Percentiles rank a stretch among this genome's conserved stretches.
phyloP scores from a whole-genome alignment of 92 coral and sea anemone genomes.

The Phenganax subtilis region DNA sequence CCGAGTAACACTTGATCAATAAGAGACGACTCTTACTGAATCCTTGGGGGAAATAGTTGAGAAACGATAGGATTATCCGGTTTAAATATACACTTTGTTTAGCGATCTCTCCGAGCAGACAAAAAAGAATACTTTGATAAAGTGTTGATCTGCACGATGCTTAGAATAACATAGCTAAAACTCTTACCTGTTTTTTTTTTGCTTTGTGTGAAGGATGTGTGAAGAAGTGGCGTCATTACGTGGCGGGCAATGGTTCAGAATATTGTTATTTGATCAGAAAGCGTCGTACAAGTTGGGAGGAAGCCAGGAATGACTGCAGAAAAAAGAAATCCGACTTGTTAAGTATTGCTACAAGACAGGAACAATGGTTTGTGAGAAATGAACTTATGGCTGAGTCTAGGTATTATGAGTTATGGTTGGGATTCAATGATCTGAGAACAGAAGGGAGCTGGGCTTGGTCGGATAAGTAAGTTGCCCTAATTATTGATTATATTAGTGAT shows the following conservation, averaged over 20 bases:
- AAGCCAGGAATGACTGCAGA: slow-evolving; percentile 62
- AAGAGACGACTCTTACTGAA: too few species aligned
- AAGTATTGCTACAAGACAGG: slow-evolving; percentile 58
- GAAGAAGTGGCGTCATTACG: slow-evolving; percentile 20
- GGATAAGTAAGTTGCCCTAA: slow-evolving; percentile 54
- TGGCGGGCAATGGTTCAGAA: slow-evolving; percentile 33
- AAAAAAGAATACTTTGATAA: too few species aligned
- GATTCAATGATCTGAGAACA: slow-evolving; percentile 58
- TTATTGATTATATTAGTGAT: background rate
- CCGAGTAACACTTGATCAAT: too few species aligned
- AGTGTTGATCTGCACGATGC: too few species aligned
- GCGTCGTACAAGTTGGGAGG: slow-evolving; percentile 59
- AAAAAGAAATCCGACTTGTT: slow-evolving; percentile 60
- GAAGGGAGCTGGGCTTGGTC: slow-evolving; percentile 89
- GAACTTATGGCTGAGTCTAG: slow-evolving; percentile 61
- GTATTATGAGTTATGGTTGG: slow-evolving; percentile 75
- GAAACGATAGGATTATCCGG: too few species aligned
- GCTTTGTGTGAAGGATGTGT: background rate
- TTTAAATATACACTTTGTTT: too few species aligned
- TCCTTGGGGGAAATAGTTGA: too few species aligned
- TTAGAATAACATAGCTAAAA: background rate
- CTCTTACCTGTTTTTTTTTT: background rate
- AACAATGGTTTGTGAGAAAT: slow-evolving; percentile 70
- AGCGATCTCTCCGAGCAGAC: too few species aligned
- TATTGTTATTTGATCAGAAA: slow-evolving; percentile 64